These are phyloP conservation scores for Cynoglossus semilaevis DNA, from an alignment of 2,113 vertebrate species.

Conservation along the genomic window DNA sequence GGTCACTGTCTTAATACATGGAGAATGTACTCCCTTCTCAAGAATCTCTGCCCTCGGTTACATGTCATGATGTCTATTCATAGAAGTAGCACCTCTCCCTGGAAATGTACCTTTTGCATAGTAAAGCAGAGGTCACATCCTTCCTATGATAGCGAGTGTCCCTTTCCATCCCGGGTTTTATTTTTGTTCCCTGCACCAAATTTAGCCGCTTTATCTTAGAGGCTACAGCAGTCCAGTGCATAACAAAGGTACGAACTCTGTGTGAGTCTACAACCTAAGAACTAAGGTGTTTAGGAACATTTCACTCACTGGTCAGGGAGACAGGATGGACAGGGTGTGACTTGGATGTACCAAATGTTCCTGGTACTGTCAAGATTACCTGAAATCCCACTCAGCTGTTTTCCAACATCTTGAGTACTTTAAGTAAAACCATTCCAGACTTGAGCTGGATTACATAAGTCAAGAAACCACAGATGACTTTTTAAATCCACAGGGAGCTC, in stretches of 20 bases:
- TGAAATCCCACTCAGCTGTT: conserved; percentile 35
- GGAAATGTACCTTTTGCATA: conserved; percentile 37
- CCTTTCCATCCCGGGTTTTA: conserved; percentile 2
- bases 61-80: conserved; percentile 45
- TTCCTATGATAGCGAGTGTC: conserved; percentile 1
- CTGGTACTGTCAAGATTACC: conserved; percentile 28
- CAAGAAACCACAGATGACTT: background rate
- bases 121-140: conserved; percentile 40
- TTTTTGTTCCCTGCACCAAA: conserved; percentile 39
- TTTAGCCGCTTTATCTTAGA: conserved; percentile 36
- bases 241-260: conserved; percentile 54
- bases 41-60: conserved; percentile 42
- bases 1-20: conserved; percentile 35
- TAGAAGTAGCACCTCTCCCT: conserved; percentile 34
- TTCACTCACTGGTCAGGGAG: conserved; percentile 12
- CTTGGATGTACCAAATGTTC: conserved; percentile 13
- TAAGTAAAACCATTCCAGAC: conserved; percentile 13
- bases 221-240: conserved; percentile 11
- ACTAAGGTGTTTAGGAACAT: conserved; percentile 28
- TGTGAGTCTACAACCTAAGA: conserved; percentile 46
- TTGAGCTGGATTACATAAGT: conserved; percentile 12
- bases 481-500: background rate
- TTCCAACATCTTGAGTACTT: conserved; percentile 22
- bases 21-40: conserved; percentile 48
- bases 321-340: conserved; percentile 28